A percentile compares a stretch with the other conserved stretches of the same genome.
These are phyloP conservation scores for Paraplagusia blochii DNA, from an alignment of 2,113 vertebrate species.

Conservation along the genomic window DNA sequence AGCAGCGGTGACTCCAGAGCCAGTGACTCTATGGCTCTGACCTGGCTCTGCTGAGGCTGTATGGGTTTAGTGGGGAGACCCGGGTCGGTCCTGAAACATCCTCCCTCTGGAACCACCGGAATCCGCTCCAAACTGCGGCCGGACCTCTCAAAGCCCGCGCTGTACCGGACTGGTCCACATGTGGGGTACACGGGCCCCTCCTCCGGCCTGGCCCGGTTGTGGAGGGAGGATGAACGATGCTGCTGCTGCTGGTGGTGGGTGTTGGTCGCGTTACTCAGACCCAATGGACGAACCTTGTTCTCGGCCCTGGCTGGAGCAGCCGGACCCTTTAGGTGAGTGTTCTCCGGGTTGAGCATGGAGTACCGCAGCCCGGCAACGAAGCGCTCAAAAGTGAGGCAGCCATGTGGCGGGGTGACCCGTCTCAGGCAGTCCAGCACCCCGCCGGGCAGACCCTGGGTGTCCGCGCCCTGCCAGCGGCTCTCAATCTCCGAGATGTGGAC, in stretches of 20 bases:
- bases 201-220: slow-evolving; percentile 52
- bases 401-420: slow-evolving; percentile 83
- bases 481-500: slow-evolving; percentile 94
- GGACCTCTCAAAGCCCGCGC: slow-evolving; percentile 58
- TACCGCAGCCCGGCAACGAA: slow-evolving; percentile 88
- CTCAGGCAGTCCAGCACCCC: slow-evolving; percentile 85
- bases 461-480: slow-evolving; percentile 88
- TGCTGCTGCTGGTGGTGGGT: slow-evolving; percentile 61
- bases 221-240: slow-evolving; percentile 56
- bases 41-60: slow-evolving; percentile 55
- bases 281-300: slow-evolving; percentile 75
- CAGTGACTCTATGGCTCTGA: slow-evolving; percentile 71
- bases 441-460: slow-evolving; percentile 81
- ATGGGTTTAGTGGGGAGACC: slow-evolving; percentile 38
- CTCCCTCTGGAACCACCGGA: slow-evolving; percentile 45
- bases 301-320: slow-evolving; percentile 56
- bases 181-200: slow-evolving; percentile 43
- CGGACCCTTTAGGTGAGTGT: slow-evolving; percentile 46
- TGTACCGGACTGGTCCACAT: slow-evolving; percentile 44
- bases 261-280: slow-evolving; percentile 73
- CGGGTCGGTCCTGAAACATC: slow-evolving; percentile 52
- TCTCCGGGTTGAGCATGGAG: slow-evolving; percentile 79
- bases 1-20: slow-evolving; percentile 68
- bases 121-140: slow-evolving; percentile 67
- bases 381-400: slow-evolving; percentile 90